A percentile compares a stretch with the other conserved stretches of the same genome.
phyloP scores from a whole-genome alignment of 2,888 invertebrate species.

The Meandrusa payeni region DNA sequence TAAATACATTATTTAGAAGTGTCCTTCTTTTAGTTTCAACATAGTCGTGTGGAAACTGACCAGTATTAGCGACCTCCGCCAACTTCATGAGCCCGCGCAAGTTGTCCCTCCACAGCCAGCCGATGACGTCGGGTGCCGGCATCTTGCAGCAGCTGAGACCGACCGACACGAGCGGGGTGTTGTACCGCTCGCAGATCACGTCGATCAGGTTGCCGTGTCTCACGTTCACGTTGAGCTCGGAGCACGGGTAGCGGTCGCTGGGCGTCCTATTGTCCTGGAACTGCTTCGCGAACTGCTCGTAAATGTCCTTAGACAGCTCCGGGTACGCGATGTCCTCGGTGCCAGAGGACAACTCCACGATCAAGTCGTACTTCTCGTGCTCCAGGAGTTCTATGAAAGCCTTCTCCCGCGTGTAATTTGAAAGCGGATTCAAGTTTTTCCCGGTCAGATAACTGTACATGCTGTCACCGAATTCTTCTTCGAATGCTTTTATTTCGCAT shows the following conservation, averaged over 20 bases:
- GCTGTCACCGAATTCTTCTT: slow-evolving; percentile 85
- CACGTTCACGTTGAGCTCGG: slow-evolving; percentile 35
- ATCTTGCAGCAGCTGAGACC: slow-evolving; percentile 92
- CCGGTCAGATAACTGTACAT: slow-evolving; percentile 72
- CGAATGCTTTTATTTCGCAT: slow-evolving; percentile 52
- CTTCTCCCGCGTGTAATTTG: slow-evolving; percentile 73
- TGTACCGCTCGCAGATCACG: slow-evolving; percentile 82
- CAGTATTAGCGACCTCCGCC: slow-evolving; percentile 82
- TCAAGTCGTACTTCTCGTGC: slow-evolving; percentile 84
- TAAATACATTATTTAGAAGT: too few species aligned
- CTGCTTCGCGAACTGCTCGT: slow-evolving; percentile 70
- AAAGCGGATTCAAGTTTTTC: slow-evolving; percentile 61
- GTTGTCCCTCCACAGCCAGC: slow-evolving; percentile 86
- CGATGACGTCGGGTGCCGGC: slow-evolving; percentile 85
- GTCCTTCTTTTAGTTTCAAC: too few species aligned
- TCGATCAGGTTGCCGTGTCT: slow-evolving; percentile 77
- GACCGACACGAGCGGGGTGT: slow-evolving; percentile 84
- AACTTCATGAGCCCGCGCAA: slow-evolving; percentile 83
- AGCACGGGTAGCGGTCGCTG: slow-evolving; percentile 54
- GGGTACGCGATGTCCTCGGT: slow-evolving; percentile 82
- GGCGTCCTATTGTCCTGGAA: slow-evolving; percentile 65
- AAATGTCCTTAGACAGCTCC: slow-evolving; percentile 58
- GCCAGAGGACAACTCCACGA: slow-evolving; percentile 88
- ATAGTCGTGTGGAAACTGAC: slow-evolving; percentile 61
- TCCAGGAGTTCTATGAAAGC: slow-evolving; percentile 84